Conservation (phyloP, 2,113 vertebrate genomes). For the Callithrix jacchus region DNA sequence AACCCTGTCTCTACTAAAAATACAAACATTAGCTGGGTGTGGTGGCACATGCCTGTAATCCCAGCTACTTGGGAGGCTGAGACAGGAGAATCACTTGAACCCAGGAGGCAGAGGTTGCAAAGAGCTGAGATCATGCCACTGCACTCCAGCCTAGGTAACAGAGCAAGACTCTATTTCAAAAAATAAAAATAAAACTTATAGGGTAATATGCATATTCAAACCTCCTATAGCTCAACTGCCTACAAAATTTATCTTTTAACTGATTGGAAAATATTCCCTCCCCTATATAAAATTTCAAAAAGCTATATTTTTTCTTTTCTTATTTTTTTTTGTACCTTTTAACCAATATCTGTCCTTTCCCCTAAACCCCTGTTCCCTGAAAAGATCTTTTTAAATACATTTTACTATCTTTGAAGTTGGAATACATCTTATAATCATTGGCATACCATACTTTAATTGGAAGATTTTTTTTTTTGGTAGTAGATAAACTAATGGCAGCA, state of each 20-base stretch:
- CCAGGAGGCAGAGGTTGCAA: too few relatives aligned
- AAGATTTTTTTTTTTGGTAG: background rate
- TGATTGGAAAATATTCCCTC: background rate
- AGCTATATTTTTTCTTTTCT: background rate
- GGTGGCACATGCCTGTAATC: rapidly evolving
- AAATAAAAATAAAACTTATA: too few relatives aligned
- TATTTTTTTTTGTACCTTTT: background rate
- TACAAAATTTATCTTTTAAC: background rate
- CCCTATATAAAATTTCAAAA: background rate
- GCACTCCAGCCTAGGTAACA: too few relatives aligned
- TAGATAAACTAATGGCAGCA: background rate
- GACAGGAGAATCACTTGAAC: too few relatives aligned
- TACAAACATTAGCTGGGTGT: too few relatives aligned
- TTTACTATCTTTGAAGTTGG: background rate
- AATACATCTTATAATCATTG: background rate
- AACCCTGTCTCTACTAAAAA: too few relatives aligned
- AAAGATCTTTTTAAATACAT: background rate
- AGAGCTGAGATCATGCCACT: too few relatives aligned
- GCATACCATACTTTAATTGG: background rate
- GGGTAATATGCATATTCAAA: background rate
- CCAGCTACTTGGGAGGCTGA: too few relatives aligned
- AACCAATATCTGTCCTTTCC: background rate
- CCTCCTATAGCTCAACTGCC: background rate
- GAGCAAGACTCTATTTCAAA: too few relatives aligned
- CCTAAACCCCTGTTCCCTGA: background rate